These are phyloP conservation scores for Microtus oregoni DNA, from an alignment of 2,113 vertebrate genomes.

Conservation along the genomic window DNA sequence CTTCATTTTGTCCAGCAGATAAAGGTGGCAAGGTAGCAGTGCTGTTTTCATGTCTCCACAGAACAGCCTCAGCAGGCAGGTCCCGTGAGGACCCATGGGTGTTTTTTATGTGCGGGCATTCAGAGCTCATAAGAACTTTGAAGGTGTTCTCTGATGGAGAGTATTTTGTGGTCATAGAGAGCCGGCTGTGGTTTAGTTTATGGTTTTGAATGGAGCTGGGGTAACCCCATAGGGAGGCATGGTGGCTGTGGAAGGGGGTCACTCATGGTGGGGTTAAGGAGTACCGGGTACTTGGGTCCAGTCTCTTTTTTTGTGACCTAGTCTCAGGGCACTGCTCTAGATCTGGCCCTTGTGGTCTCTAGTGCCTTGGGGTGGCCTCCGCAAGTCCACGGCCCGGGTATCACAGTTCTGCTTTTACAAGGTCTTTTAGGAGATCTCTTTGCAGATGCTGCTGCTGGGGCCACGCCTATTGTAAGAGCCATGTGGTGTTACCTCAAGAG, in stretches of 20 bases:
- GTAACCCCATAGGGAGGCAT: background rate
- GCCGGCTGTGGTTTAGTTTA: background rate
- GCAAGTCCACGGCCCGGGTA: rapidly evolving
- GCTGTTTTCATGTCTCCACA: background rate
- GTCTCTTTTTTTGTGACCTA: background rate
- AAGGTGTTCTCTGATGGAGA: background rate
- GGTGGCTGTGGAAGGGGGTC: background rate
- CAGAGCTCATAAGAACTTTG: background rate
- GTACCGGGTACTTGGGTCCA: too few species aligned
- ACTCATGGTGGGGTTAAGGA: background rate
- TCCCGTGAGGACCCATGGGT: rapidly evolving
- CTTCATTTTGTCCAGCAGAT: background rate
- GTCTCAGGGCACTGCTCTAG: too few species aligned
- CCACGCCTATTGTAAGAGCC: background rate
- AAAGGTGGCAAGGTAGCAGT: background rate
- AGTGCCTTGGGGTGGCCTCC: rapidly evolving
- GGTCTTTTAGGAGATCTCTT: background rate
- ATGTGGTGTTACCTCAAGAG: background rate
- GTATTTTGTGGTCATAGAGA: background rate
- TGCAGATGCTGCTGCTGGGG: background rate
- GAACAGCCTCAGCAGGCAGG: background rate
- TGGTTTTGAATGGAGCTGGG: background rate
- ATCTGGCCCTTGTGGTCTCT: background rate
- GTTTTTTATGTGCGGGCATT: rapidly evolving
- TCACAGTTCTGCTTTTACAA: background rate